A percentile compares a stretch with the other conserved stretches of the same genome.
These are phyloP conservation scores for Drosophila sulfurigaster DNA, from an alignment of 1,140 invertebrate genomes.

Conservation along the genomic window DNA sequence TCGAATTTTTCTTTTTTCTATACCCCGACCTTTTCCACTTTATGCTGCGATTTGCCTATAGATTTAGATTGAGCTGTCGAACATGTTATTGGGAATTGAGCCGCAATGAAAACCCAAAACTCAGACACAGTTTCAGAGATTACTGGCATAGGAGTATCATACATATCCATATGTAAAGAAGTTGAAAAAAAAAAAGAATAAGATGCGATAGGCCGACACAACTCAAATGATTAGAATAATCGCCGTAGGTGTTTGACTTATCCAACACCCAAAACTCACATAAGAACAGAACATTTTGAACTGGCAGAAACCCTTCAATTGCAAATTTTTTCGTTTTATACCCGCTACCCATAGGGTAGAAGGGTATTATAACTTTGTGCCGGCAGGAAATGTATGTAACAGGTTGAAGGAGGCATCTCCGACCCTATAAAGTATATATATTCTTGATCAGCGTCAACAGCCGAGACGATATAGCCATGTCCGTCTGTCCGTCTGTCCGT, in stretches of 20 bases:
- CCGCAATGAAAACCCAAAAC: constrained; percentile 13
- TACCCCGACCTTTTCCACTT: constrained; percentile 20
- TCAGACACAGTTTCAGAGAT: constrained; percentile 22
- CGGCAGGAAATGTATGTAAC: no score
- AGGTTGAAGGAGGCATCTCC: no score
- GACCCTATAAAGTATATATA: no score
- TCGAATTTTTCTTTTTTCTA: constrained; percentile 32
- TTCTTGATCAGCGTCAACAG: no score
- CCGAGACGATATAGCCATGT: no score
- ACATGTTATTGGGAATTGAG: constrained; percentile 55
- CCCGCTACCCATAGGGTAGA: no score
- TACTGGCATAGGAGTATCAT: constrained; percentile 24
- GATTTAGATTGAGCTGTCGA: constrained; percentile 79
- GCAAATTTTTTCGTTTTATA: constrained; percentile 39
- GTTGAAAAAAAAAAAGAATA: constrained; percentile 13
- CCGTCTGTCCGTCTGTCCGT: no score
- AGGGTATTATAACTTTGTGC: no score
- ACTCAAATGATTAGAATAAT: constrained; percentile 80
- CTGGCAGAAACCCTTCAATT: constrained; percentile 40
- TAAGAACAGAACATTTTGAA: background rate
- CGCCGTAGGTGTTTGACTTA: constrained; percentile 63
- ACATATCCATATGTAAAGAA: constrained; percentile 1
- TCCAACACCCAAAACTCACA: constrained; percentile 36
- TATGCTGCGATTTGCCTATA: constrained; percentile 54
- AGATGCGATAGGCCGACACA: constrained; percentile 30